Evolutionary conservation across 2,888 invertebrate genomes (phyloP).

Genomic region (Pristionchus entomophagus): DNA sequence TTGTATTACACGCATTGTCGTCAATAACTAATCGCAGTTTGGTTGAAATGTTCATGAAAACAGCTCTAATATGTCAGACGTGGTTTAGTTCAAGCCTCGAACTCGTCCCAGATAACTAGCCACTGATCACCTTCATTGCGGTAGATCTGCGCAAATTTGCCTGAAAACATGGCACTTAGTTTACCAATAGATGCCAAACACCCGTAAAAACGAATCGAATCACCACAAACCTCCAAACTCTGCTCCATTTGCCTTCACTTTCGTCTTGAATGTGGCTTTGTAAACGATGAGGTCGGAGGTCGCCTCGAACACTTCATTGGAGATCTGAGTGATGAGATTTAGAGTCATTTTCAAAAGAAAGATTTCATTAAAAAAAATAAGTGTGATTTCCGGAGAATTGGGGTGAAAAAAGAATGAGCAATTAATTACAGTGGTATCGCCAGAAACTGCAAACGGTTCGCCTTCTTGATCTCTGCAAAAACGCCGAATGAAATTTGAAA

Average conservation of each 20-base stretch:
- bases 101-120: neutral
- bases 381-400: too few relatives aligned
- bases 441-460: neutral
- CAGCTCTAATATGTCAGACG: too few relatives aligned
- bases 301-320: neutral
- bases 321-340: neutral
- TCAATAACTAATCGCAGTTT: too few relatives aligned
- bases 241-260: neutral
- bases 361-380: neutral
- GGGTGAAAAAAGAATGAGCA: neutral
- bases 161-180: too few relatives aligned
- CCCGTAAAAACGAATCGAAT: neutral
- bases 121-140: neutral
- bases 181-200: neutral
- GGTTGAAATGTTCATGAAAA: too few relatives aligned
- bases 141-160: neutral
- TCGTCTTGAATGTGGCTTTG: neutral
- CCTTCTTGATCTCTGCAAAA: neutral
- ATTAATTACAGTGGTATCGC: neutral
- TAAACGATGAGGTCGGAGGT: neutral
- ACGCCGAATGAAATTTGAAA: neutral
- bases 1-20: too few relatives aligned
- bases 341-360: neutral
- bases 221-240: neutral
- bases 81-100: neutral